phyloP scores from a whole-genome alignment of 2,888 invertebrate genomes.

The Rhagonycha fulva region DNA sequence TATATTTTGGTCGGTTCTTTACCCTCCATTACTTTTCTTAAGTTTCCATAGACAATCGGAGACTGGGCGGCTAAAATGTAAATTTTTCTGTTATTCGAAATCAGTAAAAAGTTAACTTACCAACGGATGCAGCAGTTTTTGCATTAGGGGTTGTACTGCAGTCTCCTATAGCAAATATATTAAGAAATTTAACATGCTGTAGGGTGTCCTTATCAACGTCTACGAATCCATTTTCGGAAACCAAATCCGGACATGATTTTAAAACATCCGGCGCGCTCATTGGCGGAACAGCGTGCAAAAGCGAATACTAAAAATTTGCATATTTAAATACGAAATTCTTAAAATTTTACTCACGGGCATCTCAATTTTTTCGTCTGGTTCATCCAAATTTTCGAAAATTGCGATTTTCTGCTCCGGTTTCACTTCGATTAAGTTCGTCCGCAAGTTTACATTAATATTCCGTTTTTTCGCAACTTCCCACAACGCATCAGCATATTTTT shows the following conservation, averaged over 20 bases:
- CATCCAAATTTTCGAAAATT: conserved; percentile 75
- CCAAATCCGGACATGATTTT: conserved; percentile 61
- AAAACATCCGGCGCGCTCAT: conserved; percentile 79
- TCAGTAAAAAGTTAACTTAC: conserved; percentile 56
- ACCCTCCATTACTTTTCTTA: conserved; percentile 69
- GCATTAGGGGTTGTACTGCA: conserved; percentile 91
- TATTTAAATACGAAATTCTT: not conserved
- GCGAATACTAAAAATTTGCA: conserved; percentile 65
- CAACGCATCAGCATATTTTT: conserved; percentile 88
- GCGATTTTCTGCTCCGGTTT: conserved; percentile 72
- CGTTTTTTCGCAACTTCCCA: conserved; percentile 74
- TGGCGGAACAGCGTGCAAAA: conserved; percentile 90
- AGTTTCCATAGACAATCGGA: conserved; percentile 76
- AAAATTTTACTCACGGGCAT: conserved; percentile 32
- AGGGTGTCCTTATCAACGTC: conserved; percentile 80
- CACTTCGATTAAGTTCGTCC: conserved; percentile 77
- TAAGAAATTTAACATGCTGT: conserved; percentile 77
- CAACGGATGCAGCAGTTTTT: conserved; percentile 95
- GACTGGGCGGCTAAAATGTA: conserved; percentile 76
- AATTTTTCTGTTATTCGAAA: not conserved
- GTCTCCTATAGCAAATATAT: conserved; percentile 94
- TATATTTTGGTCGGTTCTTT: conserved; percentile 62
- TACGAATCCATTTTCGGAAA: conserved; percentile 77
- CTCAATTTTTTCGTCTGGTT: conserved; percentile 42
- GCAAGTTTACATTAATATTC: conserved; percentile 77